Evolutionary conservation across 1,140 invertebrate genomes (phyloP).

Genomic region (Diuraphis noxia): DNA sequence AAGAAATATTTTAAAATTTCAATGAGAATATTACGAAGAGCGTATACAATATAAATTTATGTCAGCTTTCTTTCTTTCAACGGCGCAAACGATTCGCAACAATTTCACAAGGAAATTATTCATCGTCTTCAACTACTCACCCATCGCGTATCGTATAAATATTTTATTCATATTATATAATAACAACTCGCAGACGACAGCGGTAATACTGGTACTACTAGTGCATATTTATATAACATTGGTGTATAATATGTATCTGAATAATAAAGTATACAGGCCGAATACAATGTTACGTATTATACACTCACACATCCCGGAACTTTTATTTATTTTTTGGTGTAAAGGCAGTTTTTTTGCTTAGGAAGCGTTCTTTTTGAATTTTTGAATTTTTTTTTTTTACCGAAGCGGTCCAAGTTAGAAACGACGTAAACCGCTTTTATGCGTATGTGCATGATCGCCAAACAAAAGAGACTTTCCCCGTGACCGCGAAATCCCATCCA

Average conservation of each 20-base stretch:
- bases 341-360: constrained; percentile 47
- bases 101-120: constrained; percentile 5
- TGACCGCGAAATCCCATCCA: background rate
- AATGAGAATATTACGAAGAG: background rate
- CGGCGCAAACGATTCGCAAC: background rate
- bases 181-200: constrained; percentile 6
- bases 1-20: background rate
- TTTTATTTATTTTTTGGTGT: constrained; percentile 32
- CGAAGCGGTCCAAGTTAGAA: constrained; percentile 19
- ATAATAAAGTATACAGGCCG: background rate
- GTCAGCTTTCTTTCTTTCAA: constrained; percentile 1
- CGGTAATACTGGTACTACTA: background rate
- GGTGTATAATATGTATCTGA: constrained; percentile 18
- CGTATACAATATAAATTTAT: background rate
- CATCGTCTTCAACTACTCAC: constrained; percentile 19
- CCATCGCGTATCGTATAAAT: background rate
- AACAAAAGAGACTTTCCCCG: constrained; percentile 36
- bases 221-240: constrained; percentile 31
- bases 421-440: constrained; percentile 46
- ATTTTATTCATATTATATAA: constrained; percentile 41
- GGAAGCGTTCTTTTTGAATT: constrained; percentile 16
- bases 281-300: accelerated
- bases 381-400: background rate
- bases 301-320: background rate
- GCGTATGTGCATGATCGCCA: constrained; percentile 39